Base-by-base conservation (phyloP, 2,113 vertebrate genomes). In the Bolborhynchus lineola region DNA sequence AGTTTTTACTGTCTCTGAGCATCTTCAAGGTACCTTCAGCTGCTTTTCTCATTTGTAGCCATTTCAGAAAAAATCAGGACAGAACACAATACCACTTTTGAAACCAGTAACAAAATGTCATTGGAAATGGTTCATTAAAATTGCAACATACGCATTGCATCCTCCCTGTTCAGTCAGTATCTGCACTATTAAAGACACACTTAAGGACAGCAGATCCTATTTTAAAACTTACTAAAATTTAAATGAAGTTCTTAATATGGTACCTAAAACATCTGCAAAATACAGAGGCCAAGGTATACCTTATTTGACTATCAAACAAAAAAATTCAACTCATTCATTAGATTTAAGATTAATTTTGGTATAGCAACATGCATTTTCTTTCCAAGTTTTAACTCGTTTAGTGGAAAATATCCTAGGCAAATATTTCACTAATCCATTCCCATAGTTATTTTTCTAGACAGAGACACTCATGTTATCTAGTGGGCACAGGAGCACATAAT, bases 71-170 rank as follows among this genome's bases (percentile, higher is more conserved):
- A 82, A 85, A 76, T 63, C 21, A 19, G 95, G 81, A 97, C 71
- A 96, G 64, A 94, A 82, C 63, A 82, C 57, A 95, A 86, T 57
- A 83, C 41, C 74, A 81, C 41, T 96, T 96, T 28, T 70, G 53
- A 97, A 97, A 90, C 20, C 41, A 86, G 81, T 67, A 92, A 92
- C 80, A 90, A 97, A 93, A 90, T 90, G 26, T 75, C 80, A 95
- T 83, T 91, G 86, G 75, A 93, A 95, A 93, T 1, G 4, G 67
- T 80, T 95, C 71, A 97, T 94, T 97, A 94, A 96, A 95, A 88
- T 60, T 53, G 39, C 68, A 81, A 84, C 93, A 93, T 76, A 90
- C 33, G 72, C 62, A 94, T n/a, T 93, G 39, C 53, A 92, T 82
- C 74, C 41, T 94, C 71, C 67, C 41, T 52, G 28, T 69, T 64